These are phyloP conservation scores for Microplitis manilae DNA, from an alignment of 2,888 invertebrate species.

Conservation along the genomic window DNA sequence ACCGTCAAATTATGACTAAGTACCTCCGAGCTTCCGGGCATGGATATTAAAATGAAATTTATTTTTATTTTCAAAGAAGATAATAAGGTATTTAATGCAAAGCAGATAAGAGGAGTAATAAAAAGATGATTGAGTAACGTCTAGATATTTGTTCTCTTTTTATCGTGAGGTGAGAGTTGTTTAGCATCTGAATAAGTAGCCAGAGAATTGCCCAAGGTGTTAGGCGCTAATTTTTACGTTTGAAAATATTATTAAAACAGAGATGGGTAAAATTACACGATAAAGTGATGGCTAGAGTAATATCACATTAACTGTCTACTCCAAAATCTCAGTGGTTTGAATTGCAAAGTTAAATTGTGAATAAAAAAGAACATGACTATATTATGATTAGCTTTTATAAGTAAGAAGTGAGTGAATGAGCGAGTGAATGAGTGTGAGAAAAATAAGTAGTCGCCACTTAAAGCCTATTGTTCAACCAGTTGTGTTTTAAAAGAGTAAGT, in stretches of 20 bases:
- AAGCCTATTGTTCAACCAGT: constrained; percentile 55
- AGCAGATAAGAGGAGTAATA: too few relatives aligned
- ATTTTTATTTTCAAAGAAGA: too few relatives aligned
- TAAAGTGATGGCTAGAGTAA: constrained; percentile 42
- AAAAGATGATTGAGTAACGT: too few relatives aligned
- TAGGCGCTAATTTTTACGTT: constrained; percentile 61
- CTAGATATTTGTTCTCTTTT: too few relatives aligned
- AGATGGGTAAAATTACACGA: constrained; percentile 68
- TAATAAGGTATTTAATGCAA: too few relatives aligned
- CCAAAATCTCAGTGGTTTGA: not conserved
- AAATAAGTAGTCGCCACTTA: constrained; percentile 60
- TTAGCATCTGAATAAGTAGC: too few relatives aligned
- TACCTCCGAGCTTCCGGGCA: too few relatives aligned
- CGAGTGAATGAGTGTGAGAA: constrained; percentile 45
- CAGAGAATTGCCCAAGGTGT: constrained; percentile 55
- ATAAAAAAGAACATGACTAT: constrained; percentile 6
- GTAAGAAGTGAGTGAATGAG: constrained; percentile 55
- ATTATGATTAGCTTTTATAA: constrained; percentile 63
- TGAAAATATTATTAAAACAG: constrained; percentile 63
- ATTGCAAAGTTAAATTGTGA: constrained; percentile 10
- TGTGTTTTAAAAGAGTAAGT: constrained; percentile 48
- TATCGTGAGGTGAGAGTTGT: too few relatives aligned
- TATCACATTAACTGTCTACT: constrained; percentile 1
- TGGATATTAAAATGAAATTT: too few relatives aligned
- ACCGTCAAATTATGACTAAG: too few relatives aligned